Evolutionary conservation across 2,113 vertebrate species (phyloP).

Genomic region (Engystomops pustulosus): DNA sequence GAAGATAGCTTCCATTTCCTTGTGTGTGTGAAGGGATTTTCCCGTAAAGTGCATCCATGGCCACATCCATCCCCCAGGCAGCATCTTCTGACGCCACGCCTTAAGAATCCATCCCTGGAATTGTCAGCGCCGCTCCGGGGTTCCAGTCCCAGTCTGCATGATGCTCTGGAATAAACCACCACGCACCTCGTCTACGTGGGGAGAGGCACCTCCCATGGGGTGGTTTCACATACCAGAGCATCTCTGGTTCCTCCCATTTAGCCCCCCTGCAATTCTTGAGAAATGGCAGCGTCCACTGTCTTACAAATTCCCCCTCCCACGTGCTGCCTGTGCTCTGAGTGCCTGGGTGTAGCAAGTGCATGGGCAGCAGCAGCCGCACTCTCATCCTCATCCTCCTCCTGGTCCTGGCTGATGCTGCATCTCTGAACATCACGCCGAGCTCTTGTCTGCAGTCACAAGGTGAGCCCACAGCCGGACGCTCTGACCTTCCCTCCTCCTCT

Average conservation of each 20-base stretch:
- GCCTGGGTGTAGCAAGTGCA: conserved; percentile 73
- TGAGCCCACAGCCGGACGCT: conserved; percentile 15
- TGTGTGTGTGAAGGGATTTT: conserved; percentile 34
- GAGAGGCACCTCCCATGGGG: conserved; percentile 62
- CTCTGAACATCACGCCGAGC: conserved; percentile 42
- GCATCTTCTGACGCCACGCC: conserved; percentile 54
- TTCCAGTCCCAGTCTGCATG: conserved; percentile 65
- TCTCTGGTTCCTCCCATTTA: conserved; percentile 63
- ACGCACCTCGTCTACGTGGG: conserved; percentile 50
- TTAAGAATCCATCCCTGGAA: conserved; percentile 53
- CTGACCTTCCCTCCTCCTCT: conserved; percentile 27
- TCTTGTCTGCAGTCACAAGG: conserved; percentile 48
- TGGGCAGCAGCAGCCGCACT: conserved; percentile 69
- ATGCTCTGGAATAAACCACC: conserved; percentile 51
- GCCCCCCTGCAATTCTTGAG: conserved; percentile 65
- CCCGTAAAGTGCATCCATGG: not conserved
- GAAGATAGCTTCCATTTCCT: conserved; percentile 11
- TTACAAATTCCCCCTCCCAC: conserved; percentile 90
- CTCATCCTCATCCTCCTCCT: too few relatives aligned
- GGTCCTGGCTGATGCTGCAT: conserved; percentile 37
- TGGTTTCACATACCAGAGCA: conserved; percentile 50
- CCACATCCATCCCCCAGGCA: conserved; percentile 47
- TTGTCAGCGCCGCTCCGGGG: conserved; percentile 56
- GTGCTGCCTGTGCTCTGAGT: conserved; percentile 77
- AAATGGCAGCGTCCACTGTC: conserved; percentile 86